Percentiles rank a stretch among this genome's conserved stretches.
Conservation (phyloP, 2,113 vertebrate species). For the Phylloscopus trochiloides region DNA sequence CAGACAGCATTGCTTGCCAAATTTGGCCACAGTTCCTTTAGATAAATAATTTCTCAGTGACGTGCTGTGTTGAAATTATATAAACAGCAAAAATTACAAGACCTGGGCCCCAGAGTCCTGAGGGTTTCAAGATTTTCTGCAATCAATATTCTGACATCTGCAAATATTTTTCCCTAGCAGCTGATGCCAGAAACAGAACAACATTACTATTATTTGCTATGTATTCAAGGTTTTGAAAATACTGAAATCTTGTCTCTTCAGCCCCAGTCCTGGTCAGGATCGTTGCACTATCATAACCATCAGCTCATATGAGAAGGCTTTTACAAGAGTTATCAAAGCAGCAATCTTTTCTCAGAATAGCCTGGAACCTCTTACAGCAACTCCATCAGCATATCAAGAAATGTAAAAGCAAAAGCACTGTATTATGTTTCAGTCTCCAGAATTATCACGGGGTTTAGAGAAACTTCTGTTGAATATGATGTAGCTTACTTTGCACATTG, state of each 20-base stretch:
- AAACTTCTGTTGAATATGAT: background rate
- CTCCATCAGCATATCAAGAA: conserved; percentile 34
- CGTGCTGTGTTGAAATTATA: conserved; percentile 74
- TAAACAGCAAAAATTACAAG: conserved; percentile 82
- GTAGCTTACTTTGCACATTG: background rate
- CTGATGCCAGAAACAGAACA: conserved; percentile 70
- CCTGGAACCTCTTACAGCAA: conserved; percentile 57
- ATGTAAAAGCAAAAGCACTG: background rate
- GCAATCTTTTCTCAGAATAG: conserved; percentile 66
- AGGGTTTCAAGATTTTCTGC: conserved; percentile 74
- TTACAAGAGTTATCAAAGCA: conserved; percentile 69
- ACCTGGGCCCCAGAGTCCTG: conserved; percentile 61
- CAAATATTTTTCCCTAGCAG: conserved; percentile 68
- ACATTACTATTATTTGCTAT: conserved; percentile 59
- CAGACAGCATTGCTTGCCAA: conserved; percentile 69
- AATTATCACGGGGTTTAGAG: background rate
- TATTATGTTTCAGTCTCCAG: background rate
- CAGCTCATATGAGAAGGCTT: conserved; percentile 74
- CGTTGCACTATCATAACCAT: conserved; percentile 52
- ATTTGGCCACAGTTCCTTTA: conserved; percentile 74
- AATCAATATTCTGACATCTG: conserved; percentile 78
- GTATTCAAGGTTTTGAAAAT: conserved; percentile 68
- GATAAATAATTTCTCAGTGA: conserved; percentile 82
- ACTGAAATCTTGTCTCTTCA: conserved; percentile 69
- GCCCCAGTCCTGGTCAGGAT: conserved; percentile 42